Conservation (phyloP, 2,797 vertebrate genomes). For the Picus viridis region DNA sequence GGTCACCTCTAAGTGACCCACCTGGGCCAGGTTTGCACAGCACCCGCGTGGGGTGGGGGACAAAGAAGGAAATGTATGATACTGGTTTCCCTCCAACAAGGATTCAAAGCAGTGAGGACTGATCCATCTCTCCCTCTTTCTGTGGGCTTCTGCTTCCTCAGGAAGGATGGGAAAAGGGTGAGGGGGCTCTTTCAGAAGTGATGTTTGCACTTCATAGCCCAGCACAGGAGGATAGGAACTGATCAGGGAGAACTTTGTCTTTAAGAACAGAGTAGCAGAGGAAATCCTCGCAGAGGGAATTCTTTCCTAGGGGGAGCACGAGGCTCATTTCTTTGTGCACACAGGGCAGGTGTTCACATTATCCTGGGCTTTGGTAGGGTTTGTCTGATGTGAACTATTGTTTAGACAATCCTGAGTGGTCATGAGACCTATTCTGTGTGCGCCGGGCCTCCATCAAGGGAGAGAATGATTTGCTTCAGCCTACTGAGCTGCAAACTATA, state of each 20-base stretch:
- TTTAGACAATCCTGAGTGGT: not conserved
- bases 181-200: not conserved
- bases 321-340: not conserved
- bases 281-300: not conserved
- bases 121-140: not conserved
- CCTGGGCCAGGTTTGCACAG: not conserved
- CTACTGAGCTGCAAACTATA: not conserved
- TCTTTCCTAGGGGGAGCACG: not conserved
- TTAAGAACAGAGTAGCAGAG: not conserved
- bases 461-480: not conserved
- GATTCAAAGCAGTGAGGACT: not conserved
- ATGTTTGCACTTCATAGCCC: not conserved
- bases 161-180: not conserved
- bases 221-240: not conserved
- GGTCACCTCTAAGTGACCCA: accelerated
- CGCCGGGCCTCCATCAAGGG: not conserved
- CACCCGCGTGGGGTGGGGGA: not conserved
- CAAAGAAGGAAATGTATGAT: not conserved
- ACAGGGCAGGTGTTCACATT: not conserved
- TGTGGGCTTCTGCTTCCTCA: not conserved
- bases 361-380: not conserved
- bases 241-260: not conserved
- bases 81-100: not conserved
- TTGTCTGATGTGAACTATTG: not conserved
- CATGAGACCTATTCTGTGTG: not conserved